These are phyloP conservation scores for Chrysomallon squamiferum DNA, from an alignment of 1,140 invertebrate genomes.

Conservation along the genomic window DNA sequence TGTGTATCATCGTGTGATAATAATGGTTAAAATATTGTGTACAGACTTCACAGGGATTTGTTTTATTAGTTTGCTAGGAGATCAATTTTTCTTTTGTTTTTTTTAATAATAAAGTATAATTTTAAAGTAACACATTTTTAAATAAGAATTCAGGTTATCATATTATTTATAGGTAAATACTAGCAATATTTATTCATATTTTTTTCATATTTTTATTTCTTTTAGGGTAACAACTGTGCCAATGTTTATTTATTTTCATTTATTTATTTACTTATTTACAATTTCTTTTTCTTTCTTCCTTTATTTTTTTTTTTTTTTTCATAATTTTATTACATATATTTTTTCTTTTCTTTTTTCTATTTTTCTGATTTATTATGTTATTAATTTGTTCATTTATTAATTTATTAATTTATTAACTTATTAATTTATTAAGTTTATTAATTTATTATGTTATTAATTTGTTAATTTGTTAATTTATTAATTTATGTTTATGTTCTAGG, in stretches of 20 bases:
- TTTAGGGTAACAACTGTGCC: no score
- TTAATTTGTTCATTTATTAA: neutral
- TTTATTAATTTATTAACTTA: neutral
- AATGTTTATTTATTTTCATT: no score
- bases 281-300: no score
- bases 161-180: no score
- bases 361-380: neutral
- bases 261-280: no score
- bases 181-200: no score
- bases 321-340: neutral
- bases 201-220: no score
- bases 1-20: no score
- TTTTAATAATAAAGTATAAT: no score
- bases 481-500: conserved; percentile 51
- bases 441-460: neutral
- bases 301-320: neutral
- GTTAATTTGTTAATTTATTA: neutral
- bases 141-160: no score
- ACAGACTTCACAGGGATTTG: neutral
- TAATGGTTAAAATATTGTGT: neutral
- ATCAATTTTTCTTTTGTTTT: neutral
- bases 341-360: neutral
- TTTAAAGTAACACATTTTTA: no score
- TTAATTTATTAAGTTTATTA: neutral
- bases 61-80: neutral